Evolutionary conservation across 2,888 invertebrate species (phyloP).

Genomic region (Stramonita haemastoma): DNA sequence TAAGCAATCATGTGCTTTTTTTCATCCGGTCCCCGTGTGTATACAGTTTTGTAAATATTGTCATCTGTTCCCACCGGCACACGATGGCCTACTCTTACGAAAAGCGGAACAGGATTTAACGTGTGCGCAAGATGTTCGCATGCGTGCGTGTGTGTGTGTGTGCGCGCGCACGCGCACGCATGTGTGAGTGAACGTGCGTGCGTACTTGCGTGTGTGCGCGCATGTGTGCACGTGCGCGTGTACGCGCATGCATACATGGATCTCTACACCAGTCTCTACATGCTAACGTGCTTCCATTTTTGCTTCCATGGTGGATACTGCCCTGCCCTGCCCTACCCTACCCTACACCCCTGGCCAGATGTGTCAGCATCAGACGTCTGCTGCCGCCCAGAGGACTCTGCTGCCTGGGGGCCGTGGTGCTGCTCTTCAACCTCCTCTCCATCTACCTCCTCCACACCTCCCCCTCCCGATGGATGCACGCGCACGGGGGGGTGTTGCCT

Average conservation of each 20-base stretch:
- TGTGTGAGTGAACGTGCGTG: not conserved
- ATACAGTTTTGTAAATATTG: too few species aligned
- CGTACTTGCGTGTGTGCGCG: constrained; percentile 6
- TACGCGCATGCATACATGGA: not conserved
- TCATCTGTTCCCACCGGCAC: too few species aligned
- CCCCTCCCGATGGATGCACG: not conserved
- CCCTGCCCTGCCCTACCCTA: not conserved
- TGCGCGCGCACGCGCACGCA: not conserved
- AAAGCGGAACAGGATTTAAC: too few species aligned
- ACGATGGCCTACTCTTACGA: too few species aligned
- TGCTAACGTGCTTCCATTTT: not conserved
- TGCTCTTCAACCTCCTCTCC: constrained; percentile 23
- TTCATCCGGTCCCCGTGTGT: too few species aligned
- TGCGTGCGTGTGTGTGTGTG: not conserved
- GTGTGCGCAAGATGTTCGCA: too few species aligned
- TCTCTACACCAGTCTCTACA: too few species aligned
- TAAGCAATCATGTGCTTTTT: too few species aligned
- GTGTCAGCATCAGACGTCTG: not conserved
- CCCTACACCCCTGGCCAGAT: not conserved
- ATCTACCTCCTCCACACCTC: constrained; percentile 27
- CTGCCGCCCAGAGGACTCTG: not conserved
- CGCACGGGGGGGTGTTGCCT: constrained; percentile 24
- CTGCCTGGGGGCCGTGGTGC: not conserved
- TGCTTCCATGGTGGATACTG: not conserved
- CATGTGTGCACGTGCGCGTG: not conserved